phyloP scores from a whole-genome alignment of 2,113 vertebrate genomes.

The Calyptommatus sinebrachiatus region DNA sequence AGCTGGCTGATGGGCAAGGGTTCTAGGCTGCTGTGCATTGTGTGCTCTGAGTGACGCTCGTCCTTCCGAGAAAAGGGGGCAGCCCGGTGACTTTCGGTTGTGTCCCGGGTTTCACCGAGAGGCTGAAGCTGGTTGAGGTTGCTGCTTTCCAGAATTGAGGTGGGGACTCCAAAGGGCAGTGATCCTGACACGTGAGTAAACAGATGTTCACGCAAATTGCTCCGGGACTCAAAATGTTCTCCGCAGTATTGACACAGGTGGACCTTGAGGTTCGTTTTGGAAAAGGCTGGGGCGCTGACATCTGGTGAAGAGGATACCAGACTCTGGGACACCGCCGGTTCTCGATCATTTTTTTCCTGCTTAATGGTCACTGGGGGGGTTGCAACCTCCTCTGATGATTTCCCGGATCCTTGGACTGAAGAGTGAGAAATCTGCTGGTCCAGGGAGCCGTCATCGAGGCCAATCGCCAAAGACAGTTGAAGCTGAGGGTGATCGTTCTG shows the following conservation, averaged over 20 bases:
- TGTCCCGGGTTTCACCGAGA: constrained; percentile 65
- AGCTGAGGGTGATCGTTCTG: constrained; percentile 74
- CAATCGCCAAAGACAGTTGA: constrained; percentile 82
- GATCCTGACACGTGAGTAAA: constrained; percentile 84
- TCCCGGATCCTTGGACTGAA: constrained; percentile 62
- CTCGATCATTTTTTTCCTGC: constrained; percentile 82
- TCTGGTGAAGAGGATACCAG: constrained; percentile 66
- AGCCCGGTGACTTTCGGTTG: constrained; percentile 56
- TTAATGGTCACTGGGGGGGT: constrained; percentile 81
- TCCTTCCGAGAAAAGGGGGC: constrained; percentile 68
- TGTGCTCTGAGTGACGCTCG: constrained; percentile 64
- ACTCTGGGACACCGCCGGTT: constrained; percentile 68
- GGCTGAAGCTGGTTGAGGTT: constrained; percentile 78
- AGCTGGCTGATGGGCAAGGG: constrained; percentile 84
- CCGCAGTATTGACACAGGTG: constrained; percentile 91
- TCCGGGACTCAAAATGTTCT: constrained; percentile 84
- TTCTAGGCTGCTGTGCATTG: constrained; percentile 72
- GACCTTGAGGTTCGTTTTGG: constrained; percentile 71
- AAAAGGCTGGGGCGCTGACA: constrained; percentile 62
- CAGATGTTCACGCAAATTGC: constrained; percentile 85
- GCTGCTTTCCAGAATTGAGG: constrained; percentile 79
- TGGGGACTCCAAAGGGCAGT: constrained; percentile 74
- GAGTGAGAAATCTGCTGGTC: constrained; percentile 71
- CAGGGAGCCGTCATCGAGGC: constrained; percentile 75
- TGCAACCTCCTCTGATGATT: constrained; percentile 73